Evolutionary conservation across 2,888 invertebrate genomes (phyloP).

Genomic region (Temnothorax rugatulus): DNA sequence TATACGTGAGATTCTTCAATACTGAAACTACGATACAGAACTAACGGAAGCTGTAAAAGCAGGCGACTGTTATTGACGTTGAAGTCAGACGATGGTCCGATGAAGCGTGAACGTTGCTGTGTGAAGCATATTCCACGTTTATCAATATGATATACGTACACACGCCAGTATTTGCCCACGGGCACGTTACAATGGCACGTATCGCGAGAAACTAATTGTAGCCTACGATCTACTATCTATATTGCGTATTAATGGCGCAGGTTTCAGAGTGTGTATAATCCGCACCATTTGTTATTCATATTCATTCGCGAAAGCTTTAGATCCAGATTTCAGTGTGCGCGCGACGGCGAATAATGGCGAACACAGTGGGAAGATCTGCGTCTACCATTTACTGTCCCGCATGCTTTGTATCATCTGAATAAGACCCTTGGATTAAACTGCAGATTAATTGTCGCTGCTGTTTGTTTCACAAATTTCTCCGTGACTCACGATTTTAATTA

Average conservation of each 20-base stretch:
- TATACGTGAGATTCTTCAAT: neutral
- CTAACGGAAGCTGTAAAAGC: neutral
- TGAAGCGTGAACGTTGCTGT: constrained; percentile 23
- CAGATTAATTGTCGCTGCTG: constrained; percentile 35
- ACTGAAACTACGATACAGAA: neutral
- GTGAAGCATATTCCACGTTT: constrained; percentile 18
- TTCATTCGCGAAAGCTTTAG: constrained; percentile 47
- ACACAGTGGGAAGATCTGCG: constrained; percentile 16
- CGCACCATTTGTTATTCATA: constrained; percentile 36
- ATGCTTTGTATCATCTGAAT: constrained; percentile 35
- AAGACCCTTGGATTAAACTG: constrained; percentile 41
- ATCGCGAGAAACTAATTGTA: constrained; percentile 30
- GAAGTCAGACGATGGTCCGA: constrained; percentile 8
- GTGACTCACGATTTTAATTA: constrained; percentile 36
- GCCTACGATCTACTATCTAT: constrained; percentile 26
- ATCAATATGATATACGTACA: constrained; percentile 22
- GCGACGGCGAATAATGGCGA: constrained; percentile 12
- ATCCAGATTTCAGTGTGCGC: constrained; percentile 41
- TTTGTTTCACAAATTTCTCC: constrained; percentile 14
- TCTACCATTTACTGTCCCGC: constrained; percentile 35
- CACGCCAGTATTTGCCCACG: constrained; percentile 18
- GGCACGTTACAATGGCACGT: constrained; percentile 14
- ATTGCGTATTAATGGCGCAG: constrained; percentile 27
- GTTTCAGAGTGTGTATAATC: neutral
- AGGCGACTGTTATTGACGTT: constrained; percentile 4